Evolutionary conservation across 53 echinoderm and acorn worm genomes (phyloP).

Genomic region (Crossaster papposus): DNA sequence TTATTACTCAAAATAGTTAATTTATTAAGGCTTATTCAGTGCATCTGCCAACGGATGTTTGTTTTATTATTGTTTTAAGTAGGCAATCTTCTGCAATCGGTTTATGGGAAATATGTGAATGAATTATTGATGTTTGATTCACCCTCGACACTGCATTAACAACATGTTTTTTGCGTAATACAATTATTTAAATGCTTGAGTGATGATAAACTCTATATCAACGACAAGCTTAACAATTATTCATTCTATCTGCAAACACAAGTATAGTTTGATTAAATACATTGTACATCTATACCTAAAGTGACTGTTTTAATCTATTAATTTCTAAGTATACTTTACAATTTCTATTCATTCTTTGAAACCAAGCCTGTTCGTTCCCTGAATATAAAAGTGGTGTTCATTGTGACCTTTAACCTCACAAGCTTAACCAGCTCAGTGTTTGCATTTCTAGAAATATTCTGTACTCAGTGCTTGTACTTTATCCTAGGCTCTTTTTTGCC

Average conservation of each 20-base stretch:
- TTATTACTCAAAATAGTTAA: no score
- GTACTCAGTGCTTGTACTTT: not conserved
- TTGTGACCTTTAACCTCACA: not conserved
- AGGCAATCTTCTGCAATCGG: not conserved
- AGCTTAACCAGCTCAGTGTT: not conserved
- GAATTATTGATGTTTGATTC: not conserved
- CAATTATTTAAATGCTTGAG: not conserved
- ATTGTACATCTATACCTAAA: not conserved
- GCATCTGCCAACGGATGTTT: not conserved
- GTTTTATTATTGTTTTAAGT: not conserved
- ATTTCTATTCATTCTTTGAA: not conserved
- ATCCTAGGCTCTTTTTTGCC: not conserved
- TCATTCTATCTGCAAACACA: not conserved
- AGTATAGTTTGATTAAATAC: not conserved
- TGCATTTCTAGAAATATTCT: not conserved
- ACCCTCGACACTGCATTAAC: not conserved
- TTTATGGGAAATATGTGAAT: not conserved
- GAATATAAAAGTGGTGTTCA: not conserved
- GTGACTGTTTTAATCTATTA: not conserved
- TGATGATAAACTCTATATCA: not conserved
- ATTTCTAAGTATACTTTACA: not conserved
- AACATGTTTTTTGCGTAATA: not conserved
- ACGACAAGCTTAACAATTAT: not conserved
- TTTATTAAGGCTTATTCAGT: not conserved
- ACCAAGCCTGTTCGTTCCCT: not conserved